Evolutionary conservation across 2,888 invertebrate genomes (phyloP).

Genomic region (Cerceris ruficornis): DNA sequence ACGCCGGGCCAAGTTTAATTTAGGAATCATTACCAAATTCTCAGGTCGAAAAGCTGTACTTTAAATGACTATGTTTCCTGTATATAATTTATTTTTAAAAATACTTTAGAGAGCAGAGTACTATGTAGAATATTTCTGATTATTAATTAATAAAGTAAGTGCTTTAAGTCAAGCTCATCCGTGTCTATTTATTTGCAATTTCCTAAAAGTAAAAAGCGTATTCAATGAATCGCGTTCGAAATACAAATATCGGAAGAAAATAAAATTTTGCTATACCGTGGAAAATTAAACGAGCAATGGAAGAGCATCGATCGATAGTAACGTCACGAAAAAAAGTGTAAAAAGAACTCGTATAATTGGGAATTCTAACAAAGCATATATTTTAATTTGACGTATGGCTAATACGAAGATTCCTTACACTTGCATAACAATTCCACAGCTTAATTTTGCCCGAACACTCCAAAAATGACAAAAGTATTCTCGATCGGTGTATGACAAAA

Average conservation of each 20-base stretch:
- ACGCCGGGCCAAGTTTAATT: background rate
- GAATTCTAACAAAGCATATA: conserved; percentile 77
- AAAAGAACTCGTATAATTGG: conserved; percentile 45
- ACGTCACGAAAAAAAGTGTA: conserved; percentile 6
- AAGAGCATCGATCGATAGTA: background rate
- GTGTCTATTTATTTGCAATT: background rate
- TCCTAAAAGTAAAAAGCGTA: background rate
- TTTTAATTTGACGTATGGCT: conserved; percentile 68
- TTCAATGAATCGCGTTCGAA: background rate
- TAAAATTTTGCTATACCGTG: background rate
- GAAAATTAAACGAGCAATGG: background rate
- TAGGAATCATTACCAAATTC: conserved; percentile 20
- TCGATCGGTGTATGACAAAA: conserved; percentile 38
- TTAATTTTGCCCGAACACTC: conserved; percentile 58
- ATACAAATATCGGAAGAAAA: background rate
- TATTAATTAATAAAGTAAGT: conserved; percentile 17
- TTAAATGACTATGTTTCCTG: conserved; percentile 1
- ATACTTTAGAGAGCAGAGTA: background rate
- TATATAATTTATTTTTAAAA: conserved; percentile 32
- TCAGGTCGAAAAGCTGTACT: conserved; percentile 32
- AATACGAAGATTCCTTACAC: conserved; percentile 63
- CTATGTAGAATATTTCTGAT: background rate
- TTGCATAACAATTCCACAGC: conserved; percentile 68
- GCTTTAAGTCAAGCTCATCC: conserved; percentile 5
- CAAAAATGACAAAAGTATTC: conserved; percentile 54